Evolutionary conservation across 2,797 vertebrate species (phyloP).

Genomic region (Pygocentrus nattereri): DNA sequence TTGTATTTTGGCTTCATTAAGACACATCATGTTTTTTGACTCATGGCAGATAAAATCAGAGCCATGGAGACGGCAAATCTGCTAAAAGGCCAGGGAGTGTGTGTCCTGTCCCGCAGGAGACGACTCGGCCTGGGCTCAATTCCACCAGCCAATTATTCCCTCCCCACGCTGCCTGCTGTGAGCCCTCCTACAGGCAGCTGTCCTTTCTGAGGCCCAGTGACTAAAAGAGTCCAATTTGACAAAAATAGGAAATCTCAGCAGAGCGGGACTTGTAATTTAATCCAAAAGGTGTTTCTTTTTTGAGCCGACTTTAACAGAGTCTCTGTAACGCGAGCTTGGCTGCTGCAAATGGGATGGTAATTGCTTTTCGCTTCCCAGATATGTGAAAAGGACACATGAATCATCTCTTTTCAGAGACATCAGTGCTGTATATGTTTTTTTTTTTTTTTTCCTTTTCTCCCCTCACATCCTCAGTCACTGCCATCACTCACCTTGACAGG

Average conservation of each 20-base stretch:
- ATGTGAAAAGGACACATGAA: conserved; percentile 62
- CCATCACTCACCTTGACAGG: conserved; percentile 67
- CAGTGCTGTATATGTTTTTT: conserved; percentile 48
- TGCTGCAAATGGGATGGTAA: conserved; percentile 57
- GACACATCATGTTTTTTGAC: conserved; percentile 50
- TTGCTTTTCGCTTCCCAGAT: conserved; percentile 61
- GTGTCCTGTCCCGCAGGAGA: conserved; percentile 56
- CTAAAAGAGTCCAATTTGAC: conserved; percentile 58
- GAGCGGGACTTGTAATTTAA: conserved; percentile 64
- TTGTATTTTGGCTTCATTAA: conserved; percentile 36
- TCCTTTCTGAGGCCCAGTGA: conserved; percentile 60
- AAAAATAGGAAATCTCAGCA: conserved; percentile 66
- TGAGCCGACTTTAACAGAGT: conserved; percentile 57
- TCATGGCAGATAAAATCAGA: conserved; percentile 50
- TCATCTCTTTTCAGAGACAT: conserved; percentile 64
- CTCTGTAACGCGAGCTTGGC: conserved; percentile 60
- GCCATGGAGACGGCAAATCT: conserved; percentile 50
- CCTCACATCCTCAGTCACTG: conserved; percentile 61
- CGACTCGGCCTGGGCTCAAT: conserved; percentile 53
- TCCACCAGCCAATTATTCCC: conserved; percentile 60
- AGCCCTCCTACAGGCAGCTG: conserved; percentile 63
- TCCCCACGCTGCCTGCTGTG: conserved; percentile 47
- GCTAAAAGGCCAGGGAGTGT: conserved; percentile 57
- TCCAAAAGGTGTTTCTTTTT: conserved; percentile 64
- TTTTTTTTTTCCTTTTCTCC: conserved; percentile 23